Conservation (phyloP, 1,140 invertebrate species). For the Hetaerina americana region DNA sequence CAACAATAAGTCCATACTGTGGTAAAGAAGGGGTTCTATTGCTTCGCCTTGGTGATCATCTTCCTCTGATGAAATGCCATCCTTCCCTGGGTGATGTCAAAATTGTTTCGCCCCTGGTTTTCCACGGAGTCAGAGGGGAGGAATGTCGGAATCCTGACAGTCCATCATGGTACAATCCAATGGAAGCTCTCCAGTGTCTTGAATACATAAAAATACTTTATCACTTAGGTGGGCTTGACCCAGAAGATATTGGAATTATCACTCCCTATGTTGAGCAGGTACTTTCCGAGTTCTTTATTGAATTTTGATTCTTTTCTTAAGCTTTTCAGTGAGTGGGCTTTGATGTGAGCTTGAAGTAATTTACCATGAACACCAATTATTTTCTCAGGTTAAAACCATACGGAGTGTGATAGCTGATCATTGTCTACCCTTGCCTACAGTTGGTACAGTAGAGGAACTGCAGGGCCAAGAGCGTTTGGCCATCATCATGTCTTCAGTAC, state of each 20-base stretch:
- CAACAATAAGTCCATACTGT: not conserved
- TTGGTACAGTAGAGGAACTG: slow-evolving; percentile 92
- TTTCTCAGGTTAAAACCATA: not conserved
- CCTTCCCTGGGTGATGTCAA: not conserved
- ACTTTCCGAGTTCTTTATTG: too few relatives aligned
- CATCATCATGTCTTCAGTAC: slow-evolving; percentile 77
- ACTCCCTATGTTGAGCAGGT: slow-evolving; percentile 89
- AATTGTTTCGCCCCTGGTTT: slow-evolving; percentile 43
- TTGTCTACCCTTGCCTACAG: slow-evolving; percentile 46
- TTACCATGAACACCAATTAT: too few relatives aligned
- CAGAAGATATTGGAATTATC: slow-evolving; percentile 78
- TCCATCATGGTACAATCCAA: slow-evolving; percentile 82
- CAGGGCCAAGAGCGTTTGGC: slow-evolving; percentile 82
- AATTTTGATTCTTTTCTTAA: too few relatives aligned
- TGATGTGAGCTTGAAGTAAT: too few relatives aligned
- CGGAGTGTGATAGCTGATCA: not conserved
- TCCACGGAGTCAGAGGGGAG: slow-evolving; percentile 66
- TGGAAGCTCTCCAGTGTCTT: slow-evolving; percentile 51
- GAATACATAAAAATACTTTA: slow-evolving; percentile 23
- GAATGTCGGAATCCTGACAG: slow-evolving; percentile 59
- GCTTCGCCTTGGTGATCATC: not conserved
- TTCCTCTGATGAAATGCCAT: not conserved
- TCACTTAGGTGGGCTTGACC: slow-evolving; percentile 33
- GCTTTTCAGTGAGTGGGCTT: too few relatives aligned
- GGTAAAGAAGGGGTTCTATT: not conserved